Conservation (phyloP, 2,797 vertebrate genomes). For the Propithecus deckenii region DNA sequence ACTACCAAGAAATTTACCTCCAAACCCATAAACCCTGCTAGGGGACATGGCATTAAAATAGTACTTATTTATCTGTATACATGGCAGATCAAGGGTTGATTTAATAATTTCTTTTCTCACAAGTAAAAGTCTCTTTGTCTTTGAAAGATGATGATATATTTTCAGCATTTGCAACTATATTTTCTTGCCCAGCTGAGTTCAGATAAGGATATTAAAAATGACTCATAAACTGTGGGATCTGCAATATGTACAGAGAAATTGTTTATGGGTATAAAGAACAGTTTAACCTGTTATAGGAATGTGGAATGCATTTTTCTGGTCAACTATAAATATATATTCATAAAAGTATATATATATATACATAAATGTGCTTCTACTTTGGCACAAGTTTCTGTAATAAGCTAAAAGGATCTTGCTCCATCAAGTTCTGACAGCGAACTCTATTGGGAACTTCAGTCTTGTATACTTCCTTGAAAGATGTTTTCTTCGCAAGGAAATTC, state of each 20-base stretch:
- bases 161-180: neutral
- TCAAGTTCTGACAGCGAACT: neutral
- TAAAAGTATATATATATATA: neutral
- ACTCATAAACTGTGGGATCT: neutral
- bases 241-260: neutral
- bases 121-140: neutral
- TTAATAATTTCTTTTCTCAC: neutral
- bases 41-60: neutral
- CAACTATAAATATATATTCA: neutral
- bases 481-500: neutral
- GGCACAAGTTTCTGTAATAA: neutral
- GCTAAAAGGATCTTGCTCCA: neutral
- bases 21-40: neutral
- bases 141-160: slow-evolving; percentile 1
- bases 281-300: neutral
- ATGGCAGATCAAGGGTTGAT: neutral
- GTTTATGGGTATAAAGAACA: neutral
- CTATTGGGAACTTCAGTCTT: neutral
- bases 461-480: slow-evolving; percentile 1
- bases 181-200: neutral
- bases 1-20: neutral
- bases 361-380: neutral
- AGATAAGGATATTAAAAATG: slow-evolving; percentile 24
- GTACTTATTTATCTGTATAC: neutral
- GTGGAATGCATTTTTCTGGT: neutral